Base-by-base conservation (phyloP, 92 coral and sea anemone genomes). In the Phymanthus crucifer region DNA sequence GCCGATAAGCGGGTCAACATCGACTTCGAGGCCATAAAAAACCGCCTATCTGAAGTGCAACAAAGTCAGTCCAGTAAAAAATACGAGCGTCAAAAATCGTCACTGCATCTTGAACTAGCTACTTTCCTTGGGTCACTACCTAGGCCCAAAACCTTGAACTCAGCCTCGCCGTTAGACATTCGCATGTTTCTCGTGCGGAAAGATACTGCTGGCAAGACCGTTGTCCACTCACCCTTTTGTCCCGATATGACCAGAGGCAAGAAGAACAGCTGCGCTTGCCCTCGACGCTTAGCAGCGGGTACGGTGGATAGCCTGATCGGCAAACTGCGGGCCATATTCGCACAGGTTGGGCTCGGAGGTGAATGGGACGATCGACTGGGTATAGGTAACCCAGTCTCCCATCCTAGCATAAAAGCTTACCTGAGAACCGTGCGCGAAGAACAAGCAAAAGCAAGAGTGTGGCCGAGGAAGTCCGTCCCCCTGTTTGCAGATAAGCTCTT, bases 171-270 rank as follows among this genome's bases (percentile, higher is more conserved):
- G 24, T 66, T 33, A 26, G 86, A 86, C 37, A 23, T 81, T 23
- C 35, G 73, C 38, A 71, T 21, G 2, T 86, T 86, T 31, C 83
- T 86, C 23, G 77, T 76, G 11, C 81, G 90, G 86, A 86, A 86
- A 45, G 90, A n/a, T n/a, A n/a, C n/a, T n/a, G n/a, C n/a, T n/a
- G n/a, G n/a, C n/a, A n/a, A n/a, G n/a, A n/a, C n/a, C n/a, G n/a
- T n/a, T n/a, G n/a, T n/a, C n/a, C n/a, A n/a, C n/a, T n/a, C n/a
- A n/a, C n/a, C n/a, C n/a, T n/a, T n/a, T n/a, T n/a, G n/a, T n/a
- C n/a, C n/a, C n/a, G n/a, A n/a, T n/a, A n/a, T n/a, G n/a, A n/a
- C n/a, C n/a, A n/a, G n/a, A n/a, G n/a, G n/a, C n/a, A n/a, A n/a
- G n/a, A n/a, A n/a, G n/a, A n/a, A n/a, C n/a, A n/a, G n/a, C n/a